Conservation (phyloP, 2,797 vertebrate species). For the Enteromius radiatus region DNA sequence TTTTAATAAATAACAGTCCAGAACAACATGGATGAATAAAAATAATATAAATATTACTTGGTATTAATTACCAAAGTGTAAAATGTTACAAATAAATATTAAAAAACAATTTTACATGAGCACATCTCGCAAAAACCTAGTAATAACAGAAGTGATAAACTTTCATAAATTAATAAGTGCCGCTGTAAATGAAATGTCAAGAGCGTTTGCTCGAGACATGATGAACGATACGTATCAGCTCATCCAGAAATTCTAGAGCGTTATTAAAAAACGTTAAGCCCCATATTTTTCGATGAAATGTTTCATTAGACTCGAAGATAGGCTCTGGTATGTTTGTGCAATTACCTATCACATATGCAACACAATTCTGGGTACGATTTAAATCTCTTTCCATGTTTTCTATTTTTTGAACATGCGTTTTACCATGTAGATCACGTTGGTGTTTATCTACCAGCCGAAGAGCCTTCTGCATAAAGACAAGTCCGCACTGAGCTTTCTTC, state of each 20-base stretch:
- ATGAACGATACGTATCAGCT: constrained; percentile 43
- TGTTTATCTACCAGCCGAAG: constrained; percentile 50
- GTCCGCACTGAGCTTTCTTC: constrained; percentile 60
- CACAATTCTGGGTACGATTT: accelerated
- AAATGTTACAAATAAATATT: background rate
- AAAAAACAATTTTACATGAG: background rate
- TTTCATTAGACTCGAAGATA: accelerated
- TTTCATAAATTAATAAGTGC: too few relatives aligned
- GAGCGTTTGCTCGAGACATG: background rate
- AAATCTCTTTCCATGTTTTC: background rate
- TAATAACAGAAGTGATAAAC: too few relatives aligned
- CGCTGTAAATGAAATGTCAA: background rate
- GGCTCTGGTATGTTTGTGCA: background rate
- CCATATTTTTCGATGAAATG: constrained; percentile 67
- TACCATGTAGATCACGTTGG: accelerated
- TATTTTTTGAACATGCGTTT: accelerated
- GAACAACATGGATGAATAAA: background rate
- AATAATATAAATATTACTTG: background rate
- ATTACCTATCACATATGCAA: background rate
- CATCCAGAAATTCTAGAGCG: constrained; percentile 59
- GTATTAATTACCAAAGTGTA: too few relatives aligned
- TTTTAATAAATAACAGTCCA: background rate
- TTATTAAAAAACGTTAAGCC: constrained; percentile 60
- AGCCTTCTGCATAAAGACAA: constrained; percentile 64
- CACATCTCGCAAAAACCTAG: background rate